These are phyloP conservation scores for Rhinatrema bivittatum DNA, from an alignment of 2,797 vertebrate species.

Conservation along the genomic window DNA sequence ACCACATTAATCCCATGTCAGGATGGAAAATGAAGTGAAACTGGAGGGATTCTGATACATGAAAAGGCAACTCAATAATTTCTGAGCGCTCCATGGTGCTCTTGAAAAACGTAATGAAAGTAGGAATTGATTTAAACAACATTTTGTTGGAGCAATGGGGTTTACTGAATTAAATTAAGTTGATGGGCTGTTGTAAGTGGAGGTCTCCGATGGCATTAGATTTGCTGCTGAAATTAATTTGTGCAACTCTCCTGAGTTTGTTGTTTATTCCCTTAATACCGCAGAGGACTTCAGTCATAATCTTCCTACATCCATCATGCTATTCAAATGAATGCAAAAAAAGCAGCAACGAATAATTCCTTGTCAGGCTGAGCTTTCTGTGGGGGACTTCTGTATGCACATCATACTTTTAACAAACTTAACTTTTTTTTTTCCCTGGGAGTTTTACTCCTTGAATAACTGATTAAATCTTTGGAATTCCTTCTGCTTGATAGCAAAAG, in stretches of 20 bases:
- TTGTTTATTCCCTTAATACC: slow-evolving; percentile 25
- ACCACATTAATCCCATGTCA: slow-evolving; percentile 53
- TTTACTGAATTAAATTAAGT: slow-evolving; percentile 62
- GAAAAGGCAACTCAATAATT: slow-evolving; percentile 47
- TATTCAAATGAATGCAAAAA: slow-evolving; percentile 19
- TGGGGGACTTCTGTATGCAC: not conserved
- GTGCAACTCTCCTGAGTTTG: slow-evolving; percentile 29
- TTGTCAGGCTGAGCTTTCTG: slow-evolving; percentile 7
- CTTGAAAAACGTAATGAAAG: slow-evolving; percentile 53
- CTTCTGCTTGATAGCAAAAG: no score
- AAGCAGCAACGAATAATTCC: slow-evolving; percentile 1
- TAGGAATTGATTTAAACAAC: slow-evolving; percentile 59
- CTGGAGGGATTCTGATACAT: slow-evolving; percentile 49
- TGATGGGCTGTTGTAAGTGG: slow-evolving; percentile 48
- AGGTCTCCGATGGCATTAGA: slow-evolving; percentile 35
- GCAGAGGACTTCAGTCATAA: slow-evolving; percentile 21
- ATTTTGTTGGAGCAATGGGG: slow-evolving; percentile 48
- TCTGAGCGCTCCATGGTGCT: slow-evolving; percentile 45
- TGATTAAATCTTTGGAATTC: not conserved
- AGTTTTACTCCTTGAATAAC: not conserved
- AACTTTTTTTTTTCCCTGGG: not conserved
- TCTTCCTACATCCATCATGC: slow-evolving; percentile 21
- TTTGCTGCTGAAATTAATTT: slow-evolving; percentile 56
- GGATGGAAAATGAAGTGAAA: slow-evolving; percentile 48
- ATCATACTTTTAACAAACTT: not conserved